phyloP scores from a whole-genome alignment of 2,797 vertebrate species.

The Protonibea diacanthus region DNA sequence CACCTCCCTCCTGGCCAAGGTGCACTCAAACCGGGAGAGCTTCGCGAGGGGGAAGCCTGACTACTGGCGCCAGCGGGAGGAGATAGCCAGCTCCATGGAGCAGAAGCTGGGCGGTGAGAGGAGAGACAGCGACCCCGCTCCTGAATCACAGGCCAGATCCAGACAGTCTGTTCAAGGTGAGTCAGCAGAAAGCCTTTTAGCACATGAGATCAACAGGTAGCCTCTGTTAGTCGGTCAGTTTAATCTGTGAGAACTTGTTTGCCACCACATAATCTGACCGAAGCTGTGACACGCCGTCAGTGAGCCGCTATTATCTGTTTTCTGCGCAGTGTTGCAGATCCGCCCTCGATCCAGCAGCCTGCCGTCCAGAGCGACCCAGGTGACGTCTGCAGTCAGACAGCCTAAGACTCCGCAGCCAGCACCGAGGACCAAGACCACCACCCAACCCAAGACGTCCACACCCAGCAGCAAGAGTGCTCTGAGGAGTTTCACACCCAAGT shows the following conservation, averaged over 20 bases:
- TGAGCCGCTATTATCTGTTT: background rate
- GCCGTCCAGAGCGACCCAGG: constrained; percentile 76
- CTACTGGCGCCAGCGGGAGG: constrained; percentile 73
- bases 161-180: constrained; percentile 74
- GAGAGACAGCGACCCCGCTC: constrained; percentile 42
- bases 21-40: constrained; percentile 64
- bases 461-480: constrained; percentile 59
- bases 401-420: constrained; percentile 78
- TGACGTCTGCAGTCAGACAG: constrained; percentile 64
- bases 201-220: constrained; percentile 19
- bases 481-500: constrained; percentile 71
- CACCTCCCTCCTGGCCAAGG: constrained; percentile 58
- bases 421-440: constrained; percentile 62
- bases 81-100: constrained; percentile 61
- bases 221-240: background rate
- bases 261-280: constrained; percentile 4
- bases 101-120: constrained; percentile 57
- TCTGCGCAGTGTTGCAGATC: constrained; percentile 70
- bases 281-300: background rate
- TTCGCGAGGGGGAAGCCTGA: constrained; percentile 55
- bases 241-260: constrained; percentile 37
- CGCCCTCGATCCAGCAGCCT: constrained; percentile 81
- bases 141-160: constrained; percentile 59
- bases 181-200: constrained; percentile 39
- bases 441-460: constrained; percentile 79